A percentile compares a stretch with the other conserved stretches of the same genome.
These are phyloP conservation scores for Monochamus saltuarius DNA, from an alignment of 1,140 invertebrate species.

Conservation along the genomic window DNA sequence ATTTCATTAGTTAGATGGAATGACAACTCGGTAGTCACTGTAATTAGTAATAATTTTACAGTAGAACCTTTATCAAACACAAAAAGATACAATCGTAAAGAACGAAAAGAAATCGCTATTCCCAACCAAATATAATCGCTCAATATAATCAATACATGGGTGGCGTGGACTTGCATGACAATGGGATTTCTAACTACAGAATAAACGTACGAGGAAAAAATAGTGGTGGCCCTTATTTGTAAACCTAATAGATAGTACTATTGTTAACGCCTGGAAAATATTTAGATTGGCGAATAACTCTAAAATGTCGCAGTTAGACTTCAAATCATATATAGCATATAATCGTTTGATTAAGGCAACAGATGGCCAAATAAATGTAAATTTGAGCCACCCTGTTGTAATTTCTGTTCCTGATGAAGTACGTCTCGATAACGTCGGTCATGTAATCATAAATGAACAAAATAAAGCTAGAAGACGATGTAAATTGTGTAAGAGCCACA, in stretches of 20 bases:
- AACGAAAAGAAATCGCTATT: constrained; percentile 24
- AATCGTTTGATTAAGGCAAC: constrained; percentile 19
- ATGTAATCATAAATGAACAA: constrained; percentile 2
- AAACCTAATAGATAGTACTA: constrained; percentile 31
- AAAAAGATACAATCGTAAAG: constrained; percentile 34
- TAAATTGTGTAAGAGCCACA: constrained; percentile 7
- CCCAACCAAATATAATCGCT: constrained; percentile 25
- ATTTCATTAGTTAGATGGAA: constrained; percentile 30
- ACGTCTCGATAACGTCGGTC: background rate
- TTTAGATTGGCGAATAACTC: constrained; percentile 24
- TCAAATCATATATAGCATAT: constrained; percentile 26
- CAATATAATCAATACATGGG: constrained; percentile 42
- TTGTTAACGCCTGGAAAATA: constrained; percentile 35
- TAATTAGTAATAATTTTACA: constrained; percentile 19
- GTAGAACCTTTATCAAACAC: constrained; percentile 21
- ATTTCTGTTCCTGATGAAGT: constrained; percentile 16
- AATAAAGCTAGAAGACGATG: background rate
- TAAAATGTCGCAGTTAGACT: constrained; percentile 31
- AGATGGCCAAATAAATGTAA: constrained; percentile 14
- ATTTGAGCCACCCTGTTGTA: constrained; percentile 18
- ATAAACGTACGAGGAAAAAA: constrained; percentile 40
- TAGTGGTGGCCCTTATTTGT: constrained; percentile 44
- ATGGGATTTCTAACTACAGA: constrained; percentile 39
- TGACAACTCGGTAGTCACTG: constrained; percentile 31
- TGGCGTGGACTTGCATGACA: constrained; percentile 40